Conservation (phyloP, 53 echinoderm and acorn worm genomes). For the Mesocentrotus franciscanus region DNA sequence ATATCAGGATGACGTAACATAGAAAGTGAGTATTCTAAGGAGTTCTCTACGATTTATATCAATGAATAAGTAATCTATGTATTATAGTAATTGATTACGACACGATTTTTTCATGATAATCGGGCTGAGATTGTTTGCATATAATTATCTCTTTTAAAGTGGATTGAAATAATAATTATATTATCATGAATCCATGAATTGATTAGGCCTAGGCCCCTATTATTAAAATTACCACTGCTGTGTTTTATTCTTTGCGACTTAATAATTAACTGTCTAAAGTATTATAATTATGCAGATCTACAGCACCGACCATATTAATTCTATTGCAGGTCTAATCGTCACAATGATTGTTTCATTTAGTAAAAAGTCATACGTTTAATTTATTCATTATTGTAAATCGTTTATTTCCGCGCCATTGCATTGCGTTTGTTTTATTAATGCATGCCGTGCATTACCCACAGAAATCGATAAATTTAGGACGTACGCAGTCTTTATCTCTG, state of each 20-base stretch:
- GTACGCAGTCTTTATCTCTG: neutral
- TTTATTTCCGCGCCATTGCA: slow-evolving; percentile 8
- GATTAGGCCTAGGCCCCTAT: too few relatives aligned
- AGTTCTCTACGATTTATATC: too few relatives aligned
- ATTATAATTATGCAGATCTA: too few relatives aligned
- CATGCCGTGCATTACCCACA: neutral
- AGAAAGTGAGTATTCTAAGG: too few relatives aligned
- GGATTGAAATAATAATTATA: neutral
- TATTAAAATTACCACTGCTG: too few relatives aligned
- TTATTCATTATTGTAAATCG: slow-evolving; percentile 13
- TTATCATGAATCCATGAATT: too few relatives aligned
- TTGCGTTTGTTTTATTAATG: slow-evolving; percentile 15
- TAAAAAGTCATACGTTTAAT: neutral
- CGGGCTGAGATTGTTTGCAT: neutral
- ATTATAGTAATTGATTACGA: too few relatives aligned
- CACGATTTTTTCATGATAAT: neutral
- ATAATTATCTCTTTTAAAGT: neutral
- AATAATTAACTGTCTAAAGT: neutral
- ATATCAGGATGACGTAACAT: too few relatives aligned
- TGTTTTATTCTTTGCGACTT: neutral
- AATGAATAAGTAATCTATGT: too few relatives aligned
- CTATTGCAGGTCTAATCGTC: neutral
- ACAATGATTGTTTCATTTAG: neutral
- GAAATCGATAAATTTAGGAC: neutral
- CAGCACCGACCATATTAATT: neutral